A percentile compares a stretch with the other conserved stretches of the same genome.
Conservation (phyloP, 1,140 invertebrate genomes). For the Chlorops oryzae region DNA sequence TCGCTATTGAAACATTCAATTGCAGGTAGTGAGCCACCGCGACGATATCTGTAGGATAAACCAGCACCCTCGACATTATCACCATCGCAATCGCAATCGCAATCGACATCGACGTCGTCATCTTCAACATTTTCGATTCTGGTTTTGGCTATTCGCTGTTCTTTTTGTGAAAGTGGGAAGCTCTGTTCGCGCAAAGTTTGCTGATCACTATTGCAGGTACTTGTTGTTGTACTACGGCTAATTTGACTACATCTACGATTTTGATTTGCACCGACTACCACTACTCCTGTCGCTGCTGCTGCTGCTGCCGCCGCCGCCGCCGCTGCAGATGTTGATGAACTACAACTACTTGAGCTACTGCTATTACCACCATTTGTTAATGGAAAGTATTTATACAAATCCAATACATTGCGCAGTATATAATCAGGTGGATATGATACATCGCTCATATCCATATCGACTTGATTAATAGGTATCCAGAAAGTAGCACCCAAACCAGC, state of each 20-base stretch:
- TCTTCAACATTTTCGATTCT: too few relatives aligned
- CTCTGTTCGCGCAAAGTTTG: too few relatives aligned
- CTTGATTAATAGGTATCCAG: slow-evolving; percentile 60
- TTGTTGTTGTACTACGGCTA: slow-evolving; percentile 12
- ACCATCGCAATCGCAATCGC: too few relatives aligned
- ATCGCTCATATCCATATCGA: slow-evolving; percentile 27
- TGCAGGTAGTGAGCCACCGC: slow-evolving; percentile 34
- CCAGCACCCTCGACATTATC: too few relatives aligned
- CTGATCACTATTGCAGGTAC: slow-evolving; percentile 13
- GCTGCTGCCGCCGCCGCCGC: neutral
- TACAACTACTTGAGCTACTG: neutral
- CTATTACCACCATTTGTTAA: slow-evolving; percentile 6
- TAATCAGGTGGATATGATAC: slow-evolving; percentile 34
- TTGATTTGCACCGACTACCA: slow-evolving; percentile 3
- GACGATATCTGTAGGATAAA: slow-evolving; percentile 29
- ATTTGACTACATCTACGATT: slow-evolving; percentile 31
- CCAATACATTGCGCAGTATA: slow-evolving; percentile 34
- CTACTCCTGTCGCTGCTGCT: neutral
- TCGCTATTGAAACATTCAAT: slow-evolving; percentile 43
- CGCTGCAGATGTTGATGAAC: slow-evolving; percentile 7
- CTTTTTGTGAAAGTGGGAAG: too few relatives aligned
- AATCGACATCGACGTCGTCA: too few relatives aligned
- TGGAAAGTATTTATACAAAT: slow-evolving; percentile 42
- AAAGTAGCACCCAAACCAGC: slow-evolving; percentile 69
- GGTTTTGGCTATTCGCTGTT: too few relatives aligned